These are phyloP conservation scores for Noctua pronuba DNA, from an alignment of 2,888 invertebrate genomes.

Conservation along the genomic window DNA sequence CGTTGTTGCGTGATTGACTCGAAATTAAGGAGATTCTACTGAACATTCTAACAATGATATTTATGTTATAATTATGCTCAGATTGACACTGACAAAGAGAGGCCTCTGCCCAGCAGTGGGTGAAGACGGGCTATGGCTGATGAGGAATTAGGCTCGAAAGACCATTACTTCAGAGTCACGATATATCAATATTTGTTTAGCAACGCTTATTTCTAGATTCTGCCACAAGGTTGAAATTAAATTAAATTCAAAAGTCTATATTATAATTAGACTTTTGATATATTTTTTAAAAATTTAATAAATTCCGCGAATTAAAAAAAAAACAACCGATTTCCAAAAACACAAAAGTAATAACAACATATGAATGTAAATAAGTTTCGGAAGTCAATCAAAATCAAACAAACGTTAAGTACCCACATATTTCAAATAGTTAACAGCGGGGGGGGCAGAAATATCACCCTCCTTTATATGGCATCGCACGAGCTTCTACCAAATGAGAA, in stretches of 20 bases:
- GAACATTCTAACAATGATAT: slow-evolving; percentile 18
- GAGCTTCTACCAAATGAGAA: background rate
- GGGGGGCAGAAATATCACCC: too few relatives aligned
- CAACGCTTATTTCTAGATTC: background rate
- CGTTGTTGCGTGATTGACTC: slow-evolving; percentile 37
- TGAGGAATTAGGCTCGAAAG: background rate
- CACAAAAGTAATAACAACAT: background rate
- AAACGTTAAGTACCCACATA: background rate
- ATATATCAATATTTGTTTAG: background rate
- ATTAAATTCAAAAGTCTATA: background rate
- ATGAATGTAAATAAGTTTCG: background rate
- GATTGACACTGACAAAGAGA: slow-evolving; percentile 1
- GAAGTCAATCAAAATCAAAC: background rate
- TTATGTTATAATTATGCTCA: slow-evolving; percentile 18
- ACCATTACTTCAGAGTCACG: background rate
- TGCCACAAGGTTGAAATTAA: background rate
- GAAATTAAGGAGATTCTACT: slow-evolving; percentile 24
- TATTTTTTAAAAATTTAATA: too few relatives aligned
- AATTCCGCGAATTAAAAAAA: background rate
- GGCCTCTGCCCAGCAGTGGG: too few relatives aligned
- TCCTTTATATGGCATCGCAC: too few relatives aligned
- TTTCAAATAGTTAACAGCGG: too few relatives aligned
- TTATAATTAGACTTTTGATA: background rate
- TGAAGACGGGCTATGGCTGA: background rate
- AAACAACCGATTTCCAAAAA: background rate